Conservation (phyloP, 1,140 invertebrate species). For the Saccostrea cuccullata region DNA sequence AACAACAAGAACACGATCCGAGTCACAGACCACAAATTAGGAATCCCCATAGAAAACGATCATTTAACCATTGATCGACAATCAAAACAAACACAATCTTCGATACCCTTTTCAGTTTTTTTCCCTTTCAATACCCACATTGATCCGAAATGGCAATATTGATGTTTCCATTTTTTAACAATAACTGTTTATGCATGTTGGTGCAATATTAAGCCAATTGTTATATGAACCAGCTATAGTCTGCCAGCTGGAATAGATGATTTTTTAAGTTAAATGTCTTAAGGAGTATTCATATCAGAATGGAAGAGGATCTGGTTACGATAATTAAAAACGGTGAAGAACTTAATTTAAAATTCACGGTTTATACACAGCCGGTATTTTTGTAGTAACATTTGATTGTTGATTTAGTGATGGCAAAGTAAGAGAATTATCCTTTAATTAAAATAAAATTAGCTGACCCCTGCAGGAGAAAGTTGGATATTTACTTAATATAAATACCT, state of each 20-base stretch:
- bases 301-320: constrained; percentile 1
- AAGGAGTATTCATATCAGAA: not conserved
- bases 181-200: not conserved
- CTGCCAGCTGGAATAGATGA: not conserved
- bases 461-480: too few species aligned
- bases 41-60: constrained; percentile 27
- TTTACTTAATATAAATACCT: too few species aligned
- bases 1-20: not conserved
- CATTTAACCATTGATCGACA: constrained; percentile 28
- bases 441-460: too few species aligned
- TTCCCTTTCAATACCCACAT: not conserved
- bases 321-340: constrained; percentile 18
- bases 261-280: constrained; percentile 17
- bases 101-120: not conserved
- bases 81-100: constrained; percentile 33
- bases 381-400: not conserved
- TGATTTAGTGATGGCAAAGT: not conserved
- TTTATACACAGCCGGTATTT: constrained; percentile 19
- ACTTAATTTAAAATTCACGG: constrained; percentile 17
- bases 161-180: constrained; percentile 5
- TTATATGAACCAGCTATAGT: not conserved
- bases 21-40: constrained; percentile 22
- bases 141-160: constrained; percentile 24
- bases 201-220: constrained; percentile 13
- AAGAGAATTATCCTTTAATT: too few species aligned